Evolutionary conservation across 2,888 invertebrate species (phyloP), one percentile per base, ranked within the genome.

Genomic region (Heteropelma amictum): DNA sequence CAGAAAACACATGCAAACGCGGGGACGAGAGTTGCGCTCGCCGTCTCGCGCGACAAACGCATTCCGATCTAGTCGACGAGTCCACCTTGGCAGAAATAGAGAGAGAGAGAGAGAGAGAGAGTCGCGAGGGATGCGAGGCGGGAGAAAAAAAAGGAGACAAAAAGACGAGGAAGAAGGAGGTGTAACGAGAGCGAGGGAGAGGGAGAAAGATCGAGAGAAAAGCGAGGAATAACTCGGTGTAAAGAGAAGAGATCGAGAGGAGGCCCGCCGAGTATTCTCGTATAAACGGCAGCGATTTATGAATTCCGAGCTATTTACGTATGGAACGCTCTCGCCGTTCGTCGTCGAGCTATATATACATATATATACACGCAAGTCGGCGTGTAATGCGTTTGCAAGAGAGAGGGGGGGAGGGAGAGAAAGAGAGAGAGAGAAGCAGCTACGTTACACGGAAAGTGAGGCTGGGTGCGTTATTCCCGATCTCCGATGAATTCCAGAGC

Each of bases 1-100:
- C 47, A 56, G 53, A 60, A 64, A 65, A 65, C 65, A 54, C 47
- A 49, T 19, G n/a, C n/a, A 40, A 35, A 64, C 10, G 54, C 45
- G 56, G 30, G 68, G 45, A 40, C 45, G 47, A 19, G 1, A 33
- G 42, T 28, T 47, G 61, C 42, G 63, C 69, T 65, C 70, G 69
- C 70, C 58, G 67, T 58, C 71, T 78, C 60, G 76, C 74, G 77
- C 77, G 80, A 81, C 80, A 82, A 80, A 79, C 80, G 78, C 80
- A 83, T 83, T 82, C 81, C 81, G 76, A 82, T 77, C 80, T 80
- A 79, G 78, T 76, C 78, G 80, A 77, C 79, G 76, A 65, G 60
- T 75, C 63, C 75, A 77, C 76, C 68, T 71, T 72, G 65, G 72
- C 61, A 60, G 74, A 58, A 72, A 70, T 71, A 72, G 75, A 72